Evolutionary conservation across 1,140 invertebrate genomes (phyloP).

Genomic region (Catajapyx aquilonaris): DNA sequence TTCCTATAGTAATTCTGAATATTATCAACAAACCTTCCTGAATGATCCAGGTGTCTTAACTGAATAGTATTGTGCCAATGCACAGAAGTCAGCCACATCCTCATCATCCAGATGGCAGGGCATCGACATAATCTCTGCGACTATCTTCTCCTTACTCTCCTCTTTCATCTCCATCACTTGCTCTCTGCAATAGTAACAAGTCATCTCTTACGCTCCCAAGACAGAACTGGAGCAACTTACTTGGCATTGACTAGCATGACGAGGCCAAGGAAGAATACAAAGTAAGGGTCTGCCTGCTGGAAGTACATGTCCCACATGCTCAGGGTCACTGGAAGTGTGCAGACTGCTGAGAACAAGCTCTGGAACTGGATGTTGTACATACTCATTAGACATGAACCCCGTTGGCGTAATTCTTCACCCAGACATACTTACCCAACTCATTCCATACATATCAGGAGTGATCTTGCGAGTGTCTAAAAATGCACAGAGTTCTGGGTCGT

Average conservation of each 20-base stretch:
- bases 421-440: conserved; percentile 44
- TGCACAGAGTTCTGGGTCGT: conserved; percentile 91
- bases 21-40: conserved; percentile 32
- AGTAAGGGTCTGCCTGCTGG: conserved; percentile 87
- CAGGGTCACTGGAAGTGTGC: conserved; percentile 62
- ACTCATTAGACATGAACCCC: too few species aligned
- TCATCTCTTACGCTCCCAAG: too few species aligned
- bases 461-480: conserved; percentile 91
- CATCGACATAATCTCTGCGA: conserved; percentile 50
- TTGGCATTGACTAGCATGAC: conserved; percentile 93
- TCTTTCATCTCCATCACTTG: conserved; percentile 61
- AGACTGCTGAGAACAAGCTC: conserved; percentile 70
- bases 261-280: conserved; percentile 83
- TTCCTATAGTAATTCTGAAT: too few species aligned
- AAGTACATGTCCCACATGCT: conserved; percentile 97
- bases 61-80: conserved; percentile 82
- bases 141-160: conserved; percentile 44
- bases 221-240: too few species aligned
- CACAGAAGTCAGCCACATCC: conserved; percentile 93
- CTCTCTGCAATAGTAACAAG: conserved; percentile 36
- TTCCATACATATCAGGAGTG: conserved; percentile 74
- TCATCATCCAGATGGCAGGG: conserved; percentile 70
- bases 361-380: conserved; percentile 50
- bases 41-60: conserved; percentile 83
- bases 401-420: neutral